Evolutionary conservation across 2,113 vertebrate genomes (phyloP), one percentile per base, ranked within the genome.

Genomic region (Brachypteracias leptosomus): DNA sequence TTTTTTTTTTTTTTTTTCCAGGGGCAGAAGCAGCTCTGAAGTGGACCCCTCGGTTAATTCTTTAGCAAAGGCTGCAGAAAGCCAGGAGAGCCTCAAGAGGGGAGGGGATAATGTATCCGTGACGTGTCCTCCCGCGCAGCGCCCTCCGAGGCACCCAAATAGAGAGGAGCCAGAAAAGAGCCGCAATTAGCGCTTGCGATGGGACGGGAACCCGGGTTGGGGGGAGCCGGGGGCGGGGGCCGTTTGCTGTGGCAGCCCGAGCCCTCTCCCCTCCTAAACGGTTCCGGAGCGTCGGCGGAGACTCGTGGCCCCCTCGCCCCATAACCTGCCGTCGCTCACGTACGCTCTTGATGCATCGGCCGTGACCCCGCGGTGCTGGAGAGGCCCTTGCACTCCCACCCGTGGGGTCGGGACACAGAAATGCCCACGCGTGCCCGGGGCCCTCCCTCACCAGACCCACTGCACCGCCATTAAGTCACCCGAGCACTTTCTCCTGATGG

Each of bases 71-170:
- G 93, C 92, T 89, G 87, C 44, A 54, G 93, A 80, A 76, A 89
- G 84, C 75, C 88, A 17, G 38, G 17, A 62, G 78, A 96, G 84
- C 89, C 91, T 95, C 80, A 29, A 38, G 91, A 84, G 87, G 92
- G 95, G 94, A 92, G 93, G 90, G 88, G 93, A 95, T 66, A 91
- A 88, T 28, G 95, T 84, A 83, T n/a, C 90, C 71, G 94, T 97
- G 97, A 97, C 97, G 94, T 92, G 89, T 95, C 94, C 90, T 80
- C 80, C 83, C 63, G 46, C 70, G 92, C 94, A 92, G 87, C 91
- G 76, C 92, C 92, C 81, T 92, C 89, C 74, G 52, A 78, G 82
- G 85, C 33, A 80, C 88, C 92, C 91, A 49, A 74, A 91, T 16
- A 28, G 76, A 81, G 80, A 18, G 49, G 59, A 83, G 76, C 42